phyloP scores from a whole-genome alignment of 2,888 invertebrate species.

The Pocota personata region DNA sequence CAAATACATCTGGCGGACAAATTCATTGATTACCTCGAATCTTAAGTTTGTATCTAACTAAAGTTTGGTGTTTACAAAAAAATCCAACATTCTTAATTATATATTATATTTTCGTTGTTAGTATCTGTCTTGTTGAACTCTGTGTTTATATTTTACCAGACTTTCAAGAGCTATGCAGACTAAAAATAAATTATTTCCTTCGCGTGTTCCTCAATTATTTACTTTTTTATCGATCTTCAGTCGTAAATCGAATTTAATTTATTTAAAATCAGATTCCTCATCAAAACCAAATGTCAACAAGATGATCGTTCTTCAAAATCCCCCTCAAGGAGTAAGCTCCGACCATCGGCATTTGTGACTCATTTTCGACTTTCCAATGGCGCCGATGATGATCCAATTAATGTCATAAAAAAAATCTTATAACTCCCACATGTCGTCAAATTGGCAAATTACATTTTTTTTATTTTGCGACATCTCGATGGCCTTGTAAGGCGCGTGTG shows the following conservation, averaged over 20 bases:
- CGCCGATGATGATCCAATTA: constrained; percentile 23
- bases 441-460: constrained; percentile 22
- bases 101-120: too few species aligned
- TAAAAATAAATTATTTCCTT: neutral
- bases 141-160: neutral
- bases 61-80: too few species aligned
- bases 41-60: too few species aligned
- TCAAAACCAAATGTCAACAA: neutral
- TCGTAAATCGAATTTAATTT: neutral
- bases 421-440: constrained; percentile 30
- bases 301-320: neutral
- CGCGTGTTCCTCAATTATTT: neutral
- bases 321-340: neutral
- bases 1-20: too few species aligned
- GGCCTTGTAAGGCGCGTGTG: constrained; percentile 24
- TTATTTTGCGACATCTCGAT: constrained; percentile 21
- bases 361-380: constrained; percentile 5
- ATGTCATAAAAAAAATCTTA: neutral
- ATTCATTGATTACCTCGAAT: too few species aligned
- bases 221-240: neutral
- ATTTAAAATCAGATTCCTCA: neutral
- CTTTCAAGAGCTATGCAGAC: neutral
- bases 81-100: too few species aligned
- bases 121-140: too few species aligned
- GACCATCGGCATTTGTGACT: constrained; percentile 19